Evolutionary conservation across 2,888 invertebrate species (phyloP).

Genomic region (Andricus curvator): DNA sequence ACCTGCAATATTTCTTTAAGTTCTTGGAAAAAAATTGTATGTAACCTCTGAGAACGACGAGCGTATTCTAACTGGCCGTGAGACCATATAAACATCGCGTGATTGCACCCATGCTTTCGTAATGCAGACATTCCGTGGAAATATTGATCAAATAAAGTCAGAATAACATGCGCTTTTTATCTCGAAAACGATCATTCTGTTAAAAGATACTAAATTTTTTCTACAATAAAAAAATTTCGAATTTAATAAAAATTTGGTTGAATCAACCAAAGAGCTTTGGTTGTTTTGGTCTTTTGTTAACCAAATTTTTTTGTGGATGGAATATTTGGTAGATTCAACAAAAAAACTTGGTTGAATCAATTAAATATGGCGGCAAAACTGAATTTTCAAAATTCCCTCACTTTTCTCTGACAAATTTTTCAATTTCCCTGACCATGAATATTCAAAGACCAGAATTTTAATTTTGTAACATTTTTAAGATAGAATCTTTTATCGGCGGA

Average conservation of each 20-base stretch:
- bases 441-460: too few relatives aligned
- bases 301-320: too few relatives aligned
- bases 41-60: constrained; percentile 20
- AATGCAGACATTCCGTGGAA: constrained; percentile 41
- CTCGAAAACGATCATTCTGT: not conserved
- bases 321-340: too few relatives aligned
- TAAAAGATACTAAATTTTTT: not conserved
- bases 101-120: constrained; percentile 46
- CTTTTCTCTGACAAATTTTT: too few relatives aligned
- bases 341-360: too few relatives aligned
- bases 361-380: too few relatives aligned
- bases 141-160: constrained; percentile 62
- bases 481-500: too few relatives aligned
- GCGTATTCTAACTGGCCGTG: constrained; percentile 26
- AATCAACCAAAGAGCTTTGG: not conserved
- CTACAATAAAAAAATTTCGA: not conserved
- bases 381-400: too few relatives aligned
- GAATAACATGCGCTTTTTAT: constrained; percentile 58
- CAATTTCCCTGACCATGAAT: too few relatives aligned
- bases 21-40: constrained; percentile 10
- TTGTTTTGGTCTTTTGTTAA: too few relatives aligned
- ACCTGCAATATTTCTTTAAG: constrained; percentile 10
- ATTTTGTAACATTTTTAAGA: too few relatives aligned
- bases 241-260: not conserved
- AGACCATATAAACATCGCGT: constrained; percentile 55